Percentiles rank a stretch among this genome's conserved stretches.
These are phyloP conservation scores for Dendrolimus kikuchii DNA, from an alignment of 1,140 invertebrate genomes.

Conservation along the genomic window DNA sequence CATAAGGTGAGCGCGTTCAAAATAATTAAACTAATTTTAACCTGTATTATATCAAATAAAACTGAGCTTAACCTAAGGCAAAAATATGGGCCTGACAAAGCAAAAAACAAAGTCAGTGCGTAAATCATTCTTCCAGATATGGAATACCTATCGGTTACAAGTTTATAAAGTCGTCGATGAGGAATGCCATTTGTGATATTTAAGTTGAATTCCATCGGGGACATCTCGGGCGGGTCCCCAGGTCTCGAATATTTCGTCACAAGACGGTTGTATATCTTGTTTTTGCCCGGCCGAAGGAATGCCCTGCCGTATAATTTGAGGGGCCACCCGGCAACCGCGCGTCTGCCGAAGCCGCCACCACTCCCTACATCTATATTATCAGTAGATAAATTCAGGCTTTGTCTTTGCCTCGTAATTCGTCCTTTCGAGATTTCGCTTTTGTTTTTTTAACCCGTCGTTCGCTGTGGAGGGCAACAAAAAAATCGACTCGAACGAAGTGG, in stretches of 20 bases:
- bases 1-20: no score
- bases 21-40: no score
- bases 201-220: slow-evolving; percentile 61
- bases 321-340: slow-evolving; percentile 59
- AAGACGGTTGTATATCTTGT: slow-evolving; percentile 68
- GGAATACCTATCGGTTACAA: slow-evolving; percentile 20
- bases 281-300: slow-evolving; percentile 61
- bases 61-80: no score
- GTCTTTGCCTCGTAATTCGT: slow-evolving; percentile 71
- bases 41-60: no score
- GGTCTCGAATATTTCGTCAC: slow-evolving; percentile 70
- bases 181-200: slow-evolving; percentile 59
- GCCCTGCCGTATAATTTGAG: slow-evolving; percentile 67
- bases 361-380: slow-evolving; percentile 69
- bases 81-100: neutral
- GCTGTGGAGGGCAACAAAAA: slow-evolving; percentile 63
- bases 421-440: slow-evolving; percentile 65
- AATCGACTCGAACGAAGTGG: slow-evolving; percentile 68
- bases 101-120: neutral
- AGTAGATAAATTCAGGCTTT: slow-evolving; percentile 71
- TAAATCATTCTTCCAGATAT: no score
- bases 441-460: slow-evolving; percentile 40
- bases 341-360: slow-evolving; percentile 52
- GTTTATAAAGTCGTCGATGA: slow-evolving; percentile 51
- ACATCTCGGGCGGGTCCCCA: slow-evolving; percentile 61